Evolutionary conservation across 2,113 vertebrate genomes (phyloP).

Genomic region (Lepisosteus oculatus): DNA sequence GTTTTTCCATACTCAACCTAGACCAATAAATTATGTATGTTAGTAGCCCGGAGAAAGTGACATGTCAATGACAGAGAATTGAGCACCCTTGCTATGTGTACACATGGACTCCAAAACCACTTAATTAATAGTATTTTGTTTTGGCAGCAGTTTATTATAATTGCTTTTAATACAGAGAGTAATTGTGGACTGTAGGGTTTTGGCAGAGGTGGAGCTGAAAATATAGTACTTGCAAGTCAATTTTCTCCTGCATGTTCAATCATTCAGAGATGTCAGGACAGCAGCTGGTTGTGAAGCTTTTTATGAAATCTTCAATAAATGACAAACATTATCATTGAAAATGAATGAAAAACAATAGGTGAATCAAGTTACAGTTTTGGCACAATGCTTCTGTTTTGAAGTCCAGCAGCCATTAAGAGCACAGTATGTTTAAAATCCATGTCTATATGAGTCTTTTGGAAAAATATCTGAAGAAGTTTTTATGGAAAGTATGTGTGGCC

Average conservation of each 20-base stretch:
- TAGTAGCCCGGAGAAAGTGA: neutral
- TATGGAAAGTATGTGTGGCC: too few species aligned
- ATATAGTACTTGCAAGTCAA: neutral
- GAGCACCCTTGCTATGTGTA: neutral
- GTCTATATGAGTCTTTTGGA: too few species aligned
- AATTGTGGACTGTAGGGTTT: neutral
- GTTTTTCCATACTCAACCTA: neutral
- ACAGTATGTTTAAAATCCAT: neutral
- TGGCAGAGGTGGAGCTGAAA: neutral
- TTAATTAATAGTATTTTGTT: conserved; percentile 1
- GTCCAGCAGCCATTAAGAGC: neutral
- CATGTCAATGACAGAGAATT: neutral
- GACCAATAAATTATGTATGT: neutral
- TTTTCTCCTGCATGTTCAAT: neutral
- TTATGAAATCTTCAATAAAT: neutral
- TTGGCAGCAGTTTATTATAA: neutral
- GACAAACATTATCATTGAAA: neutral
- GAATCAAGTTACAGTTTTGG: neutral
- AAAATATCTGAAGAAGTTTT: too few species aligned
- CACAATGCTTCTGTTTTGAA: neutral
- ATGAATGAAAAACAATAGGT: conserved; percentile 12
- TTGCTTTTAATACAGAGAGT: neutral
- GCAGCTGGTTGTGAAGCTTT: neutral
- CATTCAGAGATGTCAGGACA: neutral
- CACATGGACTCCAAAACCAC: neutral